Evolutionary conservation across 2,888 invertebrate species (phyloP), one percentile per base, ranked within the genome.

Genomic region (Bellardia bayeri): DNA sequence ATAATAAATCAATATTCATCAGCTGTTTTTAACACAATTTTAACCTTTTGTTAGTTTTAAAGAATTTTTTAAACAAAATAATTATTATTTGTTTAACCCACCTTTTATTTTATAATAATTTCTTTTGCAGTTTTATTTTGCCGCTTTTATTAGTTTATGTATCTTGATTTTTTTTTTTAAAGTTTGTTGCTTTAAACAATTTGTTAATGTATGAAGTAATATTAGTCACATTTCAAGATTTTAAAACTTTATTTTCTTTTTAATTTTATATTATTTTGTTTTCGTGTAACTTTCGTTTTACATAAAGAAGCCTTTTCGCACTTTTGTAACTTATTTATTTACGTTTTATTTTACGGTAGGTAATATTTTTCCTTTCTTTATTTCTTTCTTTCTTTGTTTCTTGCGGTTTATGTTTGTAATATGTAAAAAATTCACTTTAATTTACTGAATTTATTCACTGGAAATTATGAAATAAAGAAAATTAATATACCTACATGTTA

Each of bases 151-250:
- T 69, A 49, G 66, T 69, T 82, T 58, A 40, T 68, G 74, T 49
- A 71, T 58, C 14, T 71, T 30, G 49, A 54, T n/a, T 37, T 64
- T 11, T 74, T 63, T 23, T 37, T 64, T 14, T 61, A n/a, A 37
- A 71, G 16, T 75, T 78, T 54, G 37, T 16, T 11, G 49, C 58
- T 64, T n/a, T 76, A 56, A 75, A 66, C 51, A 56, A 54, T 87
- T 86, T 74, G 14, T 83, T 82, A 85, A 74, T 51, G 16, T 61
- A 71, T 82, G 56, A 58, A 30, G n/a, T 40, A 71, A 72, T 80
- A 83, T 82, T 83, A 86, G 88, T 88, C 85, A 88, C 88, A 88
- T 88, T 88, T 88, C 87, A 75, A 79, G 30, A 69, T 75, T 58
- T 69, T 16, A 54, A 42, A 69, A 63, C 16, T 80, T 76, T 58